These are phyloP conservation scores for Chaenocephalus aceratus DNA, from an alignment of 2,113 vertebrate species.

Conservation along the genomic window DNA sequence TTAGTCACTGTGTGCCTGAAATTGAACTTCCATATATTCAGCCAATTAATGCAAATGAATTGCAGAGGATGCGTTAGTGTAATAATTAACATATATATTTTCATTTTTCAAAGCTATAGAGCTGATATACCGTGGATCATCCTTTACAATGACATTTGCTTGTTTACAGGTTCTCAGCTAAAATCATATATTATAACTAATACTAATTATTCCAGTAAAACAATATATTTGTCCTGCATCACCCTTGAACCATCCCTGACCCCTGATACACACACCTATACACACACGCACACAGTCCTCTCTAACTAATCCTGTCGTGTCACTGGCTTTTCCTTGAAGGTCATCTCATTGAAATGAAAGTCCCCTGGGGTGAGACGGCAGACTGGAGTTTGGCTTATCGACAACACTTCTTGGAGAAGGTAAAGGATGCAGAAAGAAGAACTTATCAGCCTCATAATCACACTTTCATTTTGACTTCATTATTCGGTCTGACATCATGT, in stretches of 20 bases:
- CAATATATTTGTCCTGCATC: background rate
- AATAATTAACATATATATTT: background rate
- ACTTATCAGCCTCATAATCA: conserved; percentile 38
- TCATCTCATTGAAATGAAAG: conserved; percentile 37
- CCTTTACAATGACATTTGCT: background rate
- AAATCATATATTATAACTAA: no score
- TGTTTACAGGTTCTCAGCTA: background rate
- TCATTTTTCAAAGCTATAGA: background rate
- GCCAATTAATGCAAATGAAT: conserved; percentile 2
- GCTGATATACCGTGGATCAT: background rate
- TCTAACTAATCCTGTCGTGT: conserved; percentile 30
- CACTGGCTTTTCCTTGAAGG: conserved; percentile 59
- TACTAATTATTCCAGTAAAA: no score
- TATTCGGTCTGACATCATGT: background rate
- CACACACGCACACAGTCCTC: background rate
- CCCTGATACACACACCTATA: background rate
- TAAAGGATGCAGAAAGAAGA: conserved; percentile 22
- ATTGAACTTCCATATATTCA: background rate
- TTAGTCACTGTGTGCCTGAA: background rate
- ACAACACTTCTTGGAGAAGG: conserved; percentile 5
- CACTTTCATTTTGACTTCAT: conserved; percentile 20
- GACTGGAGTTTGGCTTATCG: conserved; percentile 36
- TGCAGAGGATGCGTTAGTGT: background rate
- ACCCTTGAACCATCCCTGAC: conserved; percentile 8
- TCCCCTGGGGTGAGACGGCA: conserved; percentile 38